A percentile compares a stretch with the other conserved stretches of the same genome.
Conservation (phyloP, 2,113 vertebrate species). For the Pica pica region DNA sequence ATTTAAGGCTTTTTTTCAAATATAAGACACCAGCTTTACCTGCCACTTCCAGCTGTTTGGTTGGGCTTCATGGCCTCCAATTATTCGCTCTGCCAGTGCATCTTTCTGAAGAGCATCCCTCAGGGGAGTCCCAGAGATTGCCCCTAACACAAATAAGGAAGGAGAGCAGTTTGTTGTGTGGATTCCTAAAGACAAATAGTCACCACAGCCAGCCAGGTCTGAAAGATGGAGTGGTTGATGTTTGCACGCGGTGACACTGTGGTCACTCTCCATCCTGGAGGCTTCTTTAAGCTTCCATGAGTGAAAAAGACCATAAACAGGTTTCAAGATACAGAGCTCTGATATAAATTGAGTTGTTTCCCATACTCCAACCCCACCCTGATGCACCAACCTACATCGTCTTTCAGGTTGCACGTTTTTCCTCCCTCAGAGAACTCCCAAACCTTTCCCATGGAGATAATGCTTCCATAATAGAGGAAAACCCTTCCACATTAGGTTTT, state of each 20-base stretch:
- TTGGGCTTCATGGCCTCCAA: constrained; percentile 44
- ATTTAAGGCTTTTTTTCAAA: background rate
- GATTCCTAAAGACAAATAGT: background rate
- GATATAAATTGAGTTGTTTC: background rate
- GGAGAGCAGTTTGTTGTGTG: background rate
- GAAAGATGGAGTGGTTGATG: background rate
- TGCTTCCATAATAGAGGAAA: background rate
- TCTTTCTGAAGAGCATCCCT: constrained; percentile 12
- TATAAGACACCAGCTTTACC: constrained; percentile 18
- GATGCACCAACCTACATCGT: background rate
- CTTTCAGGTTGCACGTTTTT: background rate
- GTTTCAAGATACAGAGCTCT: background rate
- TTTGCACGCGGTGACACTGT: background rate
- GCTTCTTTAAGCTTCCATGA: background rate
- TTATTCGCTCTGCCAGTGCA: background rate
- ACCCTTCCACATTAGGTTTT: background rate
- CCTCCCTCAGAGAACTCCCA: background rate
- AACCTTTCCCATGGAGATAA: background rate
- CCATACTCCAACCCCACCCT: background rate
- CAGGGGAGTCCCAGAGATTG: background rate
- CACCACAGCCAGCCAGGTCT: background rate
- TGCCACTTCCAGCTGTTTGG: constrained; percentile 72
- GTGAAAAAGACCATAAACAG: background rate
- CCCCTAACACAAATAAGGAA: background rate
- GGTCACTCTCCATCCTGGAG: background rate